Evolutionary conservation across 2,888 invertebrate species (phyloP), one percentile per base, ranked within the genome.

Genomic region (Pantelozetes paolii): DNA sequence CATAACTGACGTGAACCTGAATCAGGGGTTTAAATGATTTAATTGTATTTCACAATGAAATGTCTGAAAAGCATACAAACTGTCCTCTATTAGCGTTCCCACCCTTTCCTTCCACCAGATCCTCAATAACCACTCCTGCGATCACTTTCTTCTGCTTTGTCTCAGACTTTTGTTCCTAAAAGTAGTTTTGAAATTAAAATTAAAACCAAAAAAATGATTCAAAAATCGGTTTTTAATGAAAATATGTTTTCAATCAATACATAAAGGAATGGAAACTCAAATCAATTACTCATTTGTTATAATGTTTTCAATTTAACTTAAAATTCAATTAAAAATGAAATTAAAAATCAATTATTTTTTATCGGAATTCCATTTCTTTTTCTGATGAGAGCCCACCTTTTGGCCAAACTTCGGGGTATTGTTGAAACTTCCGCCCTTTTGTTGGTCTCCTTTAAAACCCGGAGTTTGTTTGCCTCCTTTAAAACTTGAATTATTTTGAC

Each of bases 111-210:
- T 88, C 84, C 80, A 88, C 88, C 0, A 91, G 32, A 77, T 96
- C 96, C 81, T 92, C 90, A 76, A 92, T 83, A 75, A 87, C 84
- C 0, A 94, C 89, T 42, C 94, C 94, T n/a, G 91, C 91, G 76
- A 87, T 85, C 11, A 83, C 71, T 3, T 79, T 77, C 64, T 79
- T 77, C 26, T 42, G 72, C 48, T 30, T 67, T 59, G 45, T 45
- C 18, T 36, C 45, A 13, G 40, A 32, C 64, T 67, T n/a, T 15
- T 23, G 40, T 36, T 64, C 23, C n/a, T 36, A 45, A 45, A 45
- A 45, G 6, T 11, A 36, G 36, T 8, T 36, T 36, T 54, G 42
- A n/a, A 5, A 32, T 20, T 11, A 11, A 18, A 72, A 64, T 11
- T 32, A 36, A 62, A n/a, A 36, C n/a, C 5, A 64, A 59, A 59